Conservation (phyloP, 2,888 invertebrate species). For the Stenchaetothrips biformis region DNA sequence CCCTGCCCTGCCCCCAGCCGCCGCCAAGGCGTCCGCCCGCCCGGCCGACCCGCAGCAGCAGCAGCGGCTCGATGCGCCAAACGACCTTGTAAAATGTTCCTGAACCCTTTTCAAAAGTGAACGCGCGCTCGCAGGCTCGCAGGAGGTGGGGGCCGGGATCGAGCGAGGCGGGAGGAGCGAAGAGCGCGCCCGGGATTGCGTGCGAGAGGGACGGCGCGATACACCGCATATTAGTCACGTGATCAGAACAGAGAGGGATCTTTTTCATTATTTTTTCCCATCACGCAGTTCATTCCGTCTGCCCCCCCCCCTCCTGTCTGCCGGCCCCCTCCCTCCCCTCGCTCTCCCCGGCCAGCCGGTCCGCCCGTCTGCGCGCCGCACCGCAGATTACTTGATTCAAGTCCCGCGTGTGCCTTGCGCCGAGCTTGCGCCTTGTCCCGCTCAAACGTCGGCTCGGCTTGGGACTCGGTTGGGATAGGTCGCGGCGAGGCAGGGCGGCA, state of each 20-base stretch:
- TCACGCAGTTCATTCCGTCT: too few relatives aligned
- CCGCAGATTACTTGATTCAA: slow-evolving; percentile 5
- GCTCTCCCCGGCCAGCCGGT: not conserved
- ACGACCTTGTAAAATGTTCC: slow-evolving; percentile 18
- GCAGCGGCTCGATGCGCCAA: not conserved
- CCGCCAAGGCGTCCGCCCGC: not conserved
- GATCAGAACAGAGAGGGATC: not conserved
- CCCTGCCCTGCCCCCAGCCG: not conserved
- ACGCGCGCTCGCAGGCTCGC: not conserved
- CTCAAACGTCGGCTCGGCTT: too few relatives aligned
- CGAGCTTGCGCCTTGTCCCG: not conserved
- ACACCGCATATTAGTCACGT: slow-evolving; percentile 2
- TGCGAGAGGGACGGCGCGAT: too few relatives aligned
- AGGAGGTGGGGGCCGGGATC: too few relatives aligned
- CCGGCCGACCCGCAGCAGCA: not conserved
- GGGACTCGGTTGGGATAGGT: not conserved
- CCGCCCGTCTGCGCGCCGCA: not conserved
- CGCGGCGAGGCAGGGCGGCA: not conserved
- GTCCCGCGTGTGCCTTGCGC: not conserved
- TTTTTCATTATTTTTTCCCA: too few relatives aligned
- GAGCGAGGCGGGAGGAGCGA: too few relatives aligned
- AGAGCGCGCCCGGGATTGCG: too few relatives aligned
- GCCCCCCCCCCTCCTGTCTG: too few relatives aligned
- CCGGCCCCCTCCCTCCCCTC: not conserved
- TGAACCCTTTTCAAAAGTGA: slow-evolving; percentile 23